Evolutionary conservation across 2,113 vertebrate species (phyloP).

Genomic region (Engraulis encrasicolus): DNA sequence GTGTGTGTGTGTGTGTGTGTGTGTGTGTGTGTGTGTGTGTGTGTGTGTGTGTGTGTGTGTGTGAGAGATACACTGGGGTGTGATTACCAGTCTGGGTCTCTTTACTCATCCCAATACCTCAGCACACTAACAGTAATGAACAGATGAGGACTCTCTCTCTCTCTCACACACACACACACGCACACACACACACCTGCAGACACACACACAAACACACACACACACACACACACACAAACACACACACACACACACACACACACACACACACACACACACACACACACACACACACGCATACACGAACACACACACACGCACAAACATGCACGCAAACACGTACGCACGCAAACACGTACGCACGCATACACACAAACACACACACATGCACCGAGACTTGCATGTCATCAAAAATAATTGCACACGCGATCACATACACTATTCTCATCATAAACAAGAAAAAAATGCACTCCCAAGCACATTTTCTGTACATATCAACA

Average conservation of each 20-base stretch:
- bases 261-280: slow-evolving; percentile 4
- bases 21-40: background rate
- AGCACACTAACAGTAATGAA: no score
- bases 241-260: background rate
- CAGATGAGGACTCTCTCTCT: background rate
- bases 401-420: slow-evolving; percentile 4
- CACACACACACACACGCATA: background rate
- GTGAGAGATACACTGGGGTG: background rate
- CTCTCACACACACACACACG: background rate
- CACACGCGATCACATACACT: background rate
- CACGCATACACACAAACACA: background rate
- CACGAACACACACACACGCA: no score
- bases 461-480: background rate
- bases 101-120: no score
- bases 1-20: no score
- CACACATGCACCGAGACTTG: background rate
- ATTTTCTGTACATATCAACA: background rate
- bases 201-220: no score
- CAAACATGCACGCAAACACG: no score
- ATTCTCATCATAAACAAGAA: background rate
- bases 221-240: no score
- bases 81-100: no score
- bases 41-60: background rate
- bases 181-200: background rate
- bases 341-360: background rate